Percentiles rank a stretch among this genome's conserved stretches.
These are phyloP conservation scores for Cinara cedri DNA, from an alignment of 2,888 invertebrate genomes.

Conservation along the genomic window DNA sequence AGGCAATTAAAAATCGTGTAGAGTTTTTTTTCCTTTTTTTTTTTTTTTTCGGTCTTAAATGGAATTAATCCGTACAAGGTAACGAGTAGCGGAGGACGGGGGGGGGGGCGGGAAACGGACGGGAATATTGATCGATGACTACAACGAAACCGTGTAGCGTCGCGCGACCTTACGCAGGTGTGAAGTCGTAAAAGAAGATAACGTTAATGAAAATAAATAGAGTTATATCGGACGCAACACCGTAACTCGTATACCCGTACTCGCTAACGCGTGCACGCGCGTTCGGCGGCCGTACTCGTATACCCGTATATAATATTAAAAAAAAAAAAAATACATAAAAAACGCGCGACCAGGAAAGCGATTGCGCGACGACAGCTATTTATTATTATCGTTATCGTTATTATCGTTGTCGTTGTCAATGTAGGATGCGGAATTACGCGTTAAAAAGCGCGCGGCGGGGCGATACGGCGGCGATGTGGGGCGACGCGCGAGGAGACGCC, in stretches of 20 bases:
- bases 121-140: slow-evolving; percentile 17
- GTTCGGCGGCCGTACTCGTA: too few species aligned
- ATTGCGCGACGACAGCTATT: slow-evolving; percentile 11
- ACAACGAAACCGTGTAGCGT: not conserved
- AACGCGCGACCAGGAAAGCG: slow-evolving; percentile 36
- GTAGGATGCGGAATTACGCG: slow-evolving; percentile 12
- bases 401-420: not conserved
- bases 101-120: not conserved
- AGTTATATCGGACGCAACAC: slow-evolving; percentile 28
- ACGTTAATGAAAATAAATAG: slow-evolving; percentile 51
- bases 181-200: slow-evolving; percentile 48
- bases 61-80: slow-evolving; percentile 21
- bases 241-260: slow-evolving; percentile 4
- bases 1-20: too few species aligned
- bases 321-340: too few species aligned
- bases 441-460: too few species aligned
- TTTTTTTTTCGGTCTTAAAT: not conserved
- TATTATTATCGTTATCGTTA: too few species aligned
- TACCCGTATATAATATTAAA: too few species aligned
- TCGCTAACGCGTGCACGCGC: not conserved
- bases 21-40: too few species aligned
- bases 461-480: too few species aligned
- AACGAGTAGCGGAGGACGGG: not conserved
- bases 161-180: slow-evolving; percentile 31
- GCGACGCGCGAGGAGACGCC: too few species aligned